Evolutionary conservation across 2,113 vertebrate species (phyloP).

Genomic region (Anthoscopus minutus): DNA sequence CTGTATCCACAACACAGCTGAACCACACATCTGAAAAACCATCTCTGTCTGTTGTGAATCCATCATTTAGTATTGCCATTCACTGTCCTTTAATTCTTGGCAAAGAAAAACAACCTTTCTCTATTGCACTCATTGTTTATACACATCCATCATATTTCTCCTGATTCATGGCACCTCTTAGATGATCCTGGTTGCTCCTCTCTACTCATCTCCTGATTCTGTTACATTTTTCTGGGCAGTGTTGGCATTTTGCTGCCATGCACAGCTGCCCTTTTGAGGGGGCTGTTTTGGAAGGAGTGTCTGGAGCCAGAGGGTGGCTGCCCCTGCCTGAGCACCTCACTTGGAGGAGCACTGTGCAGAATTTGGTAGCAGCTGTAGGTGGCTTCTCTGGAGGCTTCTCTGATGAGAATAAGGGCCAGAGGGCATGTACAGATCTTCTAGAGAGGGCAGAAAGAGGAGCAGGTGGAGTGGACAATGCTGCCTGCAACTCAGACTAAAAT

Average conservation of each 20-base stretch:
- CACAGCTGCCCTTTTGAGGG: neutral
- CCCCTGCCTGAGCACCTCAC: fast-evolving
- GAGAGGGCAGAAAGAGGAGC: neutral
- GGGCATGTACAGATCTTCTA: fast-evolving
- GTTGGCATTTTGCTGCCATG: neutral
- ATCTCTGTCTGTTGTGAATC: neutral
- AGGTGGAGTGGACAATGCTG: neutral
- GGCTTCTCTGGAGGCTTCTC: neutral
- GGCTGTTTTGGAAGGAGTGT: neutral
- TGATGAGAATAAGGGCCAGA: neutral
- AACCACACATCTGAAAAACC: neutral
- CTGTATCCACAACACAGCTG: neutral
- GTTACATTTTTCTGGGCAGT: neutral
- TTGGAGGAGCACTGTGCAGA: neutral
- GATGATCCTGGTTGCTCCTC: neutral
- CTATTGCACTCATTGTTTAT: neutral
- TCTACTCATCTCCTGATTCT: neutral
- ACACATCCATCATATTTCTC: neutral
- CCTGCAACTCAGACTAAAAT: neutral
- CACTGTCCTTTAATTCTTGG: neutral
- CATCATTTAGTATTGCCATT: neutral
- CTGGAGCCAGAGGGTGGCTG: fast-evolving
- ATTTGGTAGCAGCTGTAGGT: neutral
- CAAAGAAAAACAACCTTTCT: neutral
- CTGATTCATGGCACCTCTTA: neutral